phyloP scores from a whole-genome alignment of 2,113 vertebrate genomes.

The Stegastes partitus region DNA sequence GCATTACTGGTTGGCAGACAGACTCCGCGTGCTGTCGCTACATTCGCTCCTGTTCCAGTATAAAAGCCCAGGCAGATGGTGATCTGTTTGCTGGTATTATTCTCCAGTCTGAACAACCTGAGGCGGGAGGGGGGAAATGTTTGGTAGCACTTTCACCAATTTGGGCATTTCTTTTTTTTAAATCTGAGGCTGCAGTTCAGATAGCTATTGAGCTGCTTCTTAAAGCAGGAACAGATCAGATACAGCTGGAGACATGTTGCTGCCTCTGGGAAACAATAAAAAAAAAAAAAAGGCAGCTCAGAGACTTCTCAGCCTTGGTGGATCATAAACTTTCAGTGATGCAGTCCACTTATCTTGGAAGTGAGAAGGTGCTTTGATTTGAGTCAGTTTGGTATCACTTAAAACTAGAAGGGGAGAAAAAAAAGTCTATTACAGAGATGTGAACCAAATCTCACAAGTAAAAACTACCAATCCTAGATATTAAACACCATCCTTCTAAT shows the following conservation, averaged over 20 bases:
- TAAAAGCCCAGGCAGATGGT: slow-evolving; percentile 30
- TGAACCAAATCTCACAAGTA: no score
- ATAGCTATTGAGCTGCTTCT: slow-evolving; percentile 32
- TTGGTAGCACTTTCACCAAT: slow-evolving; percentile 5
- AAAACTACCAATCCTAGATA: no score
- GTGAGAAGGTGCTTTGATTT: background rate
- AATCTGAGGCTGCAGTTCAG: slow-evolving; percentile 11
- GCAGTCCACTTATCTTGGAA: background rate
- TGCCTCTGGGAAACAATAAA: background rate
- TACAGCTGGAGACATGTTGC: slow-evolving; percentile 3
- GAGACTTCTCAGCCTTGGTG: background rate
- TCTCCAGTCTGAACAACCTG: slow-evolving; percentile 23
- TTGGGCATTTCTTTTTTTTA: slow-evolving; percentile 11
- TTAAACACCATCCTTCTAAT: no score
- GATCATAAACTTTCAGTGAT: background rate
- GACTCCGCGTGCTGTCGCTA: slow-evolving; percentile 10
- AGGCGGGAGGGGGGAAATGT: slow-evolving; percentile 12
- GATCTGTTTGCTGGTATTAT: slow-evolving; percentile 12
- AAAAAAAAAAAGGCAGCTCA: background rate
- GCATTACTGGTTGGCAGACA: slow-evolving; percentile 33
- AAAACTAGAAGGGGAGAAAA: no score
- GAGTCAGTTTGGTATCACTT: no score
- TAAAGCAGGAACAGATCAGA: slow-evolving; percentile 19
- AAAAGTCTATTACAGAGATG: no score
- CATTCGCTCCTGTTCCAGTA: slow-evolving; percentile 27